Evolutionary conservation across 64 coral and sea anemone species (phyloP).

Genomic region (Porites australiensis): DNA sequence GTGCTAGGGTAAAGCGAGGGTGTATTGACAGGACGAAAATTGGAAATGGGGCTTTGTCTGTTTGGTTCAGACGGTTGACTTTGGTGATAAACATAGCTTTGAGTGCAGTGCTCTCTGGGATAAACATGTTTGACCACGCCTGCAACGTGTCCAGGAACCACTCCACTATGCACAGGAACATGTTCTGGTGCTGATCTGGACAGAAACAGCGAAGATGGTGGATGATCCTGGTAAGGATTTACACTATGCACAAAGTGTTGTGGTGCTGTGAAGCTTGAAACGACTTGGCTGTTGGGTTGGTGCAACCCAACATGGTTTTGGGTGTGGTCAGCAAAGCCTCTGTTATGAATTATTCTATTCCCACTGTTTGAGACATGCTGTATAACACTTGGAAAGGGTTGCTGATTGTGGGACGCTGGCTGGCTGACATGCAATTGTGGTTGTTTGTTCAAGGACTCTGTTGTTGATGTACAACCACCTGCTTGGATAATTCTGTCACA

Average conservation of each 20-base stretch:
- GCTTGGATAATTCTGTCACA: background rate
- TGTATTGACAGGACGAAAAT: slow-evolving; percentile 17
- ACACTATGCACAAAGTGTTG: slow-evolving; percentile 18
- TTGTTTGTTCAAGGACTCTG: slow-evolving; percentile 6
- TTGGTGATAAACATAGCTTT: slow-evolving; percentile 21
- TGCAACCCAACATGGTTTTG: slow-evolving; percentile 1
- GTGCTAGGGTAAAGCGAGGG: background rate
- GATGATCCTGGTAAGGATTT: slow-evolving; percentile 12
- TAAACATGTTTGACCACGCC: background rate
- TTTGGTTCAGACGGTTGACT: background rate
- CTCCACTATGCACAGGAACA: background rate
- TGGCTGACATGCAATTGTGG: slow-evolving; percentile 8
- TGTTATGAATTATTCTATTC: background rate
- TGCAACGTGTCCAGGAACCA: background rate
- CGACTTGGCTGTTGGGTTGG: background rate
- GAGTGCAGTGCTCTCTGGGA: slow-evolving; percentile 13
- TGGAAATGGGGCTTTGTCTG: slow-evolving; percentile 5
- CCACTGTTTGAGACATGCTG: background rate
- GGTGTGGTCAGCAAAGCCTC: slow-evolving; percentile 2
- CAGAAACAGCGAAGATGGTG: slow-evolving; percentile 4
- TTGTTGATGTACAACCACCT: background rate
- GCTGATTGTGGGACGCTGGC: slow-evolving; percentile 9
- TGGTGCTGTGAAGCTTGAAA: background rate
- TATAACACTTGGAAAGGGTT: background rate
- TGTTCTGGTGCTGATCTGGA: slow-evolving; percentile 37